Conservation (phyloP, 1,140 invertebrate genomes). For the Trichonephila clavipes region DNA sequence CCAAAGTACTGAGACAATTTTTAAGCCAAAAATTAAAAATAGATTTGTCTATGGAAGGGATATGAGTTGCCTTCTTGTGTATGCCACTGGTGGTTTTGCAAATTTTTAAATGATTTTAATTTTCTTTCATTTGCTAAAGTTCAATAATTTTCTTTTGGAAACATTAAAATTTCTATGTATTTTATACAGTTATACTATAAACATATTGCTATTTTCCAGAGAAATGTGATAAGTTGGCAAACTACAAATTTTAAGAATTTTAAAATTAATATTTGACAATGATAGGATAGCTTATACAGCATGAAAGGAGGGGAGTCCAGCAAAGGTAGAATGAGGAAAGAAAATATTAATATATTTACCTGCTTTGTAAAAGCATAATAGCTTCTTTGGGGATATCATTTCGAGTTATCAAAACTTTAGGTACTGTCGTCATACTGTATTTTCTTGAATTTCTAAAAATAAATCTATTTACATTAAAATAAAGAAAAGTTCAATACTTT, state of each 20-base stretch:
- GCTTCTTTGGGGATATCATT: constrained; percentile 83
- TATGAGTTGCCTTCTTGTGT: too few relatives aligned
- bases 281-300: too few relatives aligned
- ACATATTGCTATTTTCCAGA: background rate
- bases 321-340: background rate
- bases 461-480: background rate
- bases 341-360: constrained; percentile 81
- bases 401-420: constrained; percentile 83
- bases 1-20: too few relatives aligned
- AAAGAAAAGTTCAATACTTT: background rate
- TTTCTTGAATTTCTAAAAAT: background rate
- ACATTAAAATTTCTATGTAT: too few relatives aligned
- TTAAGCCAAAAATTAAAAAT: too few relatives aligned
- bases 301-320: too few relatives aligned
- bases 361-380: constrained; percentile 82
- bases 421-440: constrained; percentile 42
- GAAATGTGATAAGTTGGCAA: background rate
- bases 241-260: background rate
- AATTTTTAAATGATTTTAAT: too few relatives aligned
- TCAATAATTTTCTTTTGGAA: too few relatives aligned
- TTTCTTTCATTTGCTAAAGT: too few relatives aligned
- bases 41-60: too few relatives aligned
- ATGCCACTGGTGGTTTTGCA: too few relatives aligned
- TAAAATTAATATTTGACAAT: too few relatives aligned
- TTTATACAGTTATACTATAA: background rate